Evolutionary conservation across 2,888 invertebrate genomes (phyloP), one percentile per base, ranked within the genome.

Genomic region (Lobophora halterata): DNA sequence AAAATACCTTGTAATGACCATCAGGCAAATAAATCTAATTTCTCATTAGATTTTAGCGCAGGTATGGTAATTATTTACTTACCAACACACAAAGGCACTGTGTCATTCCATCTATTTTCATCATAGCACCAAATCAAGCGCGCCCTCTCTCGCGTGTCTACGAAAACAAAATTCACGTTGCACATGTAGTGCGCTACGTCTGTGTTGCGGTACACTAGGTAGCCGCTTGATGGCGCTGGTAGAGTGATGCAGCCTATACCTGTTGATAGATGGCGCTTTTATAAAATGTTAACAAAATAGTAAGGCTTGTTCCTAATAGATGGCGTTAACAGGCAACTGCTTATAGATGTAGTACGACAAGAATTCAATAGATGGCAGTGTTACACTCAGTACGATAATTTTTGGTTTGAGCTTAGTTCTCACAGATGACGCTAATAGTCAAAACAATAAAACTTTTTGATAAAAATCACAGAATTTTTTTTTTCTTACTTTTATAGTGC

Each of bases 191-290:
- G 90, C 16, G 91, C 92, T 26, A 89, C 83, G 21, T 90, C 90
- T 38, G 89, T 87, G 56, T 91, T 93, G 57, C 91, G 89, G 71
- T 90, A 91, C 60, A 91, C 90, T 6, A 93, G 68, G 67, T 92
- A 92, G 26, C 93, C 93, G 73, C 91, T 90, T 67, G 88, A 86
- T 58, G 94, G 94, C 61, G 91, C 79, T 59, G 79, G 60, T 16
- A 90, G 81, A 14, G 91, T 90, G 6, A 92, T 89, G 66, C 94
- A 94, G 34, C 93, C 93, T 40, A 93, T 71, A 64, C 91, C 93
- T 92, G 76, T 29, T 56, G 58, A 35, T 3, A 62, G 63, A 65
- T 60, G 61, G 53, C 61, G 54, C 38, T 56, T 32, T 46, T 46
- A 23, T 1, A 19, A 20, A 35, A 17, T 16, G 34, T 29, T 12